A percentile compares a stretch with the other conserved stretches of the same genome.
phyloP scores from a whole-genome alignment of 2,113 vertebrate species.

The Psittacara wagleri region DNA sequence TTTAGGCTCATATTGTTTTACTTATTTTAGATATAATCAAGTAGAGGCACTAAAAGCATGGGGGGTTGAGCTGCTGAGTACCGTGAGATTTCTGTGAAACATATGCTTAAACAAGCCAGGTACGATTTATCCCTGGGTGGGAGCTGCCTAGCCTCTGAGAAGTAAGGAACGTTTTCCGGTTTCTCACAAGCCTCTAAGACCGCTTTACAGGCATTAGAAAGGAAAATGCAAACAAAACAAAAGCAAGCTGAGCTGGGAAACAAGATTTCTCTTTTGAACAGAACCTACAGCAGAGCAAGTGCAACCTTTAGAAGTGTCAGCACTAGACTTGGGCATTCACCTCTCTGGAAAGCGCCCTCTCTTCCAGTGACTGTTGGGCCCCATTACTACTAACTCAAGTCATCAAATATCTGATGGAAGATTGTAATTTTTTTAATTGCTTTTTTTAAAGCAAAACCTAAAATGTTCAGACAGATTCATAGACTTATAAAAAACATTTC shows the following conservation, averaged over 20 bases:
- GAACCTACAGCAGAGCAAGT: background rate
- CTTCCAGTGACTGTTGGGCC: background rate
- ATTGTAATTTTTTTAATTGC: rapidly evolving
- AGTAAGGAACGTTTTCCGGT: background rate
- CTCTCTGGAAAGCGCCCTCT: background rate
- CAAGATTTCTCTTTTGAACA: background rate
- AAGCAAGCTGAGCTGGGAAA: background rate
- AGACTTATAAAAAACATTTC: background rate
- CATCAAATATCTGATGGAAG: background rate
- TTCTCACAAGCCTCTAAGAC: background rate
- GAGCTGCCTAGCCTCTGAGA: background rate
- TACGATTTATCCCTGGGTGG: background rate
- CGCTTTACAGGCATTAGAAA: background rate
- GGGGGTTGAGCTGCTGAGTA: background rate
- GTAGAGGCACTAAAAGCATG: background rate
- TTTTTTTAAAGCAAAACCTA: background rate
- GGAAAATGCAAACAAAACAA: background rate
- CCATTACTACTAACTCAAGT: background rate
- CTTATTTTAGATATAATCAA: background rate
- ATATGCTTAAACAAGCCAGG: background rate
- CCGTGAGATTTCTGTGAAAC: background rate
- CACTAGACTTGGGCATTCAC: background rate
- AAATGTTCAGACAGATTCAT: background rate
- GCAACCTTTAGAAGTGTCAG: background rate
- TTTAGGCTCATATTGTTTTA: background rate